These are phyloP conservation scores for Rugalucina vietnamica DNA, from an alignment of 2,888 invertebrate genomes.

Conservation along the genomic window DNA sequence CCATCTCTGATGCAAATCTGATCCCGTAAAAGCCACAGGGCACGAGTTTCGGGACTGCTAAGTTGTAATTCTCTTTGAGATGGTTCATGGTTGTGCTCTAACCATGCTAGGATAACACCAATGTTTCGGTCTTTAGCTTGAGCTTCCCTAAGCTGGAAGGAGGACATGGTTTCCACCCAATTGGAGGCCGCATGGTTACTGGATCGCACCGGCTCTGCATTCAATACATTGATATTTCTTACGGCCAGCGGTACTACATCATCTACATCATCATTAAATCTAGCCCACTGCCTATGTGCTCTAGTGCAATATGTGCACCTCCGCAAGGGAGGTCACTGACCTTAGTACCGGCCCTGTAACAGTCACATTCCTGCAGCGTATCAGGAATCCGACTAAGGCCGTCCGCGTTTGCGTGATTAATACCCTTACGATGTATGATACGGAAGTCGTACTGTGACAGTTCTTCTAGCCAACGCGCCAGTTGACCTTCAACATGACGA, in stretches of 20 bases:
- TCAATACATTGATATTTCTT: not conserved
- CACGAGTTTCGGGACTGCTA: not conserved
- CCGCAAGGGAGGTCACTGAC: slow-evolving; percentile 14
- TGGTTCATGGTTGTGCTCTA: not conserved
- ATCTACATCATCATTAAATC: slow-evolving; percentile 20
- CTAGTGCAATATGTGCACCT: slow-evolving; percentile 22
- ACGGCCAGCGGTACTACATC: slow-evolving; percentile 18
- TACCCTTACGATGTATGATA: slow-evolving; percentile 25
- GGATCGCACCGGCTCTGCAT: not conserved
- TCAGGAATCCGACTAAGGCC: slow-evolving; percentile 12
- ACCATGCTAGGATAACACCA: not conserved
- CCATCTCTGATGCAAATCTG: not conserved
- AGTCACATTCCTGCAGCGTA: not conserved
- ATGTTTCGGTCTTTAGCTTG: too few relatives aligned
- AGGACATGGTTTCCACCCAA: too few relatives aligned
- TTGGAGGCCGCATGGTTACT: too few relatives aligned
- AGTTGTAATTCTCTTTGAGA: not conserved
- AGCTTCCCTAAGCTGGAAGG: too few relatives aligned
- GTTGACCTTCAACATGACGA: slow-evolving; percentile 17
- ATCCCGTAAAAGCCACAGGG: not conserved
- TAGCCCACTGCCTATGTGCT: slow-evolving; percentile 16
- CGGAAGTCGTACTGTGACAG: slow-evolving; percentile 19
- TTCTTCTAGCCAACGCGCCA: slow-evolving; percentile 31
- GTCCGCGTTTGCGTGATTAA: slow-evolving; percentile 31
- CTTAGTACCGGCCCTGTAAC: not conserved